Evolutionary conservation across 2,113 vertebrate genomes (phyloP).

Genomic region (Apaloderma vittatum): DNA sequence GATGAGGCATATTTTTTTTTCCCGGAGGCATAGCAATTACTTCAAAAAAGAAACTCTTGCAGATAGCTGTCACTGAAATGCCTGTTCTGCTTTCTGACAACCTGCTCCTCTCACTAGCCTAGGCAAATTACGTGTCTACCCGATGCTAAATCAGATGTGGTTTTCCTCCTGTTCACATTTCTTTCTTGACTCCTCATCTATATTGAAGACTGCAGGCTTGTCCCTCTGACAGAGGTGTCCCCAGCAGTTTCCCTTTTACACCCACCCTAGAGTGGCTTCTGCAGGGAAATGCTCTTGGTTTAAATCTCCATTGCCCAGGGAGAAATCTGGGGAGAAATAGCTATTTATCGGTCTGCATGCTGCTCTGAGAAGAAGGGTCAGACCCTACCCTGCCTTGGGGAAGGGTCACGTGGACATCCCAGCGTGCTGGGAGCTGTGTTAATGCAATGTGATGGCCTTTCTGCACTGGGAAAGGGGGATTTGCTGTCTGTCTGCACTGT

Average conservation of each 20-base stretch:
- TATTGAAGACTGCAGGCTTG: not conserved
- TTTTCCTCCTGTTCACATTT: not conserved
- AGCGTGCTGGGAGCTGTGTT: not conserved
- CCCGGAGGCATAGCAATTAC: not conserved
- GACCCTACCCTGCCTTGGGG: not conserved
- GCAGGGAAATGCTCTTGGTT: not conserved
- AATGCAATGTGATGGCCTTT: accelerated
- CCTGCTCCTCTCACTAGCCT: not conserved
- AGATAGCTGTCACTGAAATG: not conserved
- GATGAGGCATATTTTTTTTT: accelerated
- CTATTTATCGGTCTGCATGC: not conserved
- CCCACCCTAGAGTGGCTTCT: not conserved
- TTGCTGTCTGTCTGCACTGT: not conserved
- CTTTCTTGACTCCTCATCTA: not conserved
- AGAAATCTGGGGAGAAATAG: not conserved
- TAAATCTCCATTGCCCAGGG: not conserved
- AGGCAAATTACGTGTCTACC: not conserved
- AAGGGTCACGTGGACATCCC: accelerated
- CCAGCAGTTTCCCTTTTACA: not conserved
- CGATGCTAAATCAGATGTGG: not conserved
- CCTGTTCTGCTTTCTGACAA: not conserved
- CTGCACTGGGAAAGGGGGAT: not conserved
- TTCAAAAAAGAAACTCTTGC: not conserved
- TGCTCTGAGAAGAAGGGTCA: not conserved
- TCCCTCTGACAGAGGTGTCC: not conserved